These are phyloP conservation scores for Gadus chalcogrammus DNA, from an alignment of 2,113 vertebrate genomes.

Conservation along the genomic window DNA sequence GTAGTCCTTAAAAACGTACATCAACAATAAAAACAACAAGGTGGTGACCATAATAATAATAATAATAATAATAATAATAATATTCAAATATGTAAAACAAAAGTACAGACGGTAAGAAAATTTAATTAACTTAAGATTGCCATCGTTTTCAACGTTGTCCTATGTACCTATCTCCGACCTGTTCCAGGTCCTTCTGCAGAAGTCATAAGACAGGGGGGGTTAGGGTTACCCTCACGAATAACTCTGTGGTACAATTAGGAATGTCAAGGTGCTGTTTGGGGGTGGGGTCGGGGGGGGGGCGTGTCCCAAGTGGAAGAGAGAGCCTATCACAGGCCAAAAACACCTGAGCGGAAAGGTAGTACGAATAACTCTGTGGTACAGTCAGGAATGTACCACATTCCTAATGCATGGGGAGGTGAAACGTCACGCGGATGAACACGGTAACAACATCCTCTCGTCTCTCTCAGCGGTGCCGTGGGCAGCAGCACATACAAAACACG, in stretches of 20 bases:
- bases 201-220: conserved; percentile 7
- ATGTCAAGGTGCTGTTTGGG: conserved; percentile 57
- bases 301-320: conserved; percentile 18
- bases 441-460: too few relatives aligned
- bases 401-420: conserved; percentile 18
- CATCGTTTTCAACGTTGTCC: conserved; percentile 48
- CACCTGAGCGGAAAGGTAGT: conserved; percentile 6
- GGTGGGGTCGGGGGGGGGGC: background rate
- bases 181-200: conserved; percentile 37
- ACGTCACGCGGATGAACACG: background rate
- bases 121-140: conserved; percentile 65
- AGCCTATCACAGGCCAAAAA: conserved; percentile 37
- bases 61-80: conserved; percentile 13
- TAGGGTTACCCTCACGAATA: background rate
- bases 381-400: too few relatives aligned
- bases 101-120: conserved; percentile 60
- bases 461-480: too few relatives aligned
- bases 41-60: conserved; percentile 58
- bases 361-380: background rate
- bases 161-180: conserved; percentile 44
- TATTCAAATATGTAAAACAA: conserved; percentile 62
- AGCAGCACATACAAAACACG: too few relatives aligned
- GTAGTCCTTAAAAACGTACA: conserved; percentile 67
- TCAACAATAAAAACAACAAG: conserved; percentile 62
- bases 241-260: conserved; percentile 53